Evolutionary conservation across 2,113 vertebrate species (phyloP).

Genomic region (Megaceryle torquata): DNA sequence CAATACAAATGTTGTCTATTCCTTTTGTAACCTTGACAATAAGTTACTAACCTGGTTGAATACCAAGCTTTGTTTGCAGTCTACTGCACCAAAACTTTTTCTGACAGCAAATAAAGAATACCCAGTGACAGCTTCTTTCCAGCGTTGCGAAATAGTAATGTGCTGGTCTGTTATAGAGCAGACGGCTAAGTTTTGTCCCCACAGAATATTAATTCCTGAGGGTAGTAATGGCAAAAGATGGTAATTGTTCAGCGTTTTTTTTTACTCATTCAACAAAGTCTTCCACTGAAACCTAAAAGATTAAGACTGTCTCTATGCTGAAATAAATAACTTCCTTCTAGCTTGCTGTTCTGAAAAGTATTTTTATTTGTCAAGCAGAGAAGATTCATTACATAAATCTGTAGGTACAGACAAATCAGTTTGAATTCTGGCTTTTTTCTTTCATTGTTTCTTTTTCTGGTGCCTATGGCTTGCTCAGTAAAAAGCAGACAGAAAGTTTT

Average conservation of each 20-base stretch:
- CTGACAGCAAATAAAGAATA: conserved; percentile 1
- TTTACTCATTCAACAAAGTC: conserved; percentile 7
- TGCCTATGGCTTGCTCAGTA: background rate
- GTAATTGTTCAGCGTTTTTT: conserved; percentile 25
- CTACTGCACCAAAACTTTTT: conserved; percentile 7
- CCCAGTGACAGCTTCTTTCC: conserved; percentile 22
- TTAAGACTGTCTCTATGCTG: background rate
- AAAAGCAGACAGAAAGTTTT: conserved; percentile 23
- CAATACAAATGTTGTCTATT: conserved; percentile 2
- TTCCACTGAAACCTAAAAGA: background rate
- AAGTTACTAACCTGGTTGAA: conserved; percentile 37
- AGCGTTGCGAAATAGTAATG: background rate
- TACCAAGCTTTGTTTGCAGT: conserved; percentile 31
- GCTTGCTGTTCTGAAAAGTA: background rate
- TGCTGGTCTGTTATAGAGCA: background rate
- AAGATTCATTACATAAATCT: background rate
- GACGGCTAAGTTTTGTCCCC: background rate
- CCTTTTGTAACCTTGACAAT: conserved; percentile 51
- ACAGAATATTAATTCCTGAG: background rate
- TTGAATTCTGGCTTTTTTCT: background rate
- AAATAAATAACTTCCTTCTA: background rate
- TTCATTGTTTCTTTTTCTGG: background rate
- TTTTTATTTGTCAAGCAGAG: background rate
- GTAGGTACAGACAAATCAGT: background rate
- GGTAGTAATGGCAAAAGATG: conserved; percentile 20